A percentile compares a stretch with the other conserved stretches of the same genome.
These are phyloP conservation scores for Diachasmimorpha longicaudata DNA, from an alignment of 1,140 invertebrate species.

Conservation along the genomic window DNA sequence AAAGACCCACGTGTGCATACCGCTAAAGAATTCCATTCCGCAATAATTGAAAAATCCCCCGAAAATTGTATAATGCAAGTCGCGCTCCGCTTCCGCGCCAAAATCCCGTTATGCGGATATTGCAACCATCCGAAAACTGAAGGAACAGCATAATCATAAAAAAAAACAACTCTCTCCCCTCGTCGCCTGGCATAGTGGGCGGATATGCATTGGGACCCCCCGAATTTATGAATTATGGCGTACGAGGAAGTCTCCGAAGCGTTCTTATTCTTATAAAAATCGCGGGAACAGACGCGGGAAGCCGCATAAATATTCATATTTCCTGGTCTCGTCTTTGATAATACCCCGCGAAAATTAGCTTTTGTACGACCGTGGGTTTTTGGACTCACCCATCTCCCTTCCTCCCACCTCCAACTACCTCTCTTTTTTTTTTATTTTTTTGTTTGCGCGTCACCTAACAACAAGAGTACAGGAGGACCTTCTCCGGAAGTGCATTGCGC, in stretches of 20 bases:
- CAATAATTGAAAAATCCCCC: too few species aligned
- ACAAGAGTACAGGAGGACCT: neutral
- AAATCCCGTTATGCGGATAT: neutral
- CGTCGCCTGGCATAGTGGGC: neutral
- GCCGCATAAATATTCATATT: slow-evolving; percentile 16
- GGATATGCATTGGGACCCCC: neutral
- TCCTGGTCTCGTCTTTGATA: slow-evolving; percentile 6
- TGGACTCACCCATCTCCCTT: neutral
- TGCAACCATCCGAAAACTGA: neutral
- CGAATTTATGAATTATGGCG: slow-evolving; percentile 3
- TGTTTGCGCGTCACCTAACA: neutral
- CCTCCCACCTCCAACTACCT: neutral
- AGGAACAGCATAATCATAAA: neutral
- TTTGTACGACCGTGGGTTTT: neutral
- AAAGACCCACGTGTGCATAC: too few species aligned
- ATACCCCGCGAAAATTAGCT: slow-evolving; percentile 1
- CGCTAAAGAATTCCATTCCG: too few species aligned
- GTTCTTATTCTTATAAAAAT: neutral
- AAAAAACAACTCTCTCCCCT: neutral
- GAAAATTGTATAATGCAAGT: too few species aligned
- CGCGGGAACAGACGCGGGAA: neutral
- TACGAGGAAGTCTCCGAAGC: neutral
- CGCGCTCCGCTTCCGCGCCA: too few species aligned
- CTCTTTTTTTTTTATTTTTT: neutral
- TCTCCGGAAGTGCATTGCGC: slow-evolving; percentile 26